Conservation (phyloP, 2,113 vertebrate species). For the Grallaria varia region DNA sequence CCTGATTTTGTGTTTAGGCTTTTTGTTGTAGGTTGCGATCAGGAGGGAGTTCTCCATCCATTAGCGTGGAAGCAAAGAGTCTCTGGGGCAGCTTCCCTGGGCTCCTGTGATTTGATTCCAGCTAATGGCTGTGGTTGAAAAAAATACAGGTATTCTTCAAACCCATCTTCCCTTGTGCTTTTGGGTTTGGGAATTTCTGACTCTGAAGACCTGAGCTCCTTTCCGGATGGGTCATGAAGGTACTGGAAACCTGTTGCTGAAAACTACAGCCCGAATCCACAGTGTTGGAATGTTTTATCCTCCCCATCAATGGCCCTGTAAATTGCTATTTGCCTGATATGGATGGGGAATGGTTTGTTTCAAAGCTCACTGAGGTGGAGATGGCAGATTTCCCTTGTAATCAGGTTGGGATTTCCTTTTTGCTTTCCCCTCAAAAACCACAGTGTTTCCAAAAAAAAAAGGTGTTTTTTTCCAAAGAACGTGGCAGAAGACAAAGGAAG, state of each 20-base stretch:
- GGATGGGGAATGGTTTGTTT: background rate
- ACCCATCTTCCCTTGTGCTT: background rate
- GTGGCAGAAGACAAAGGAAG: background rate
- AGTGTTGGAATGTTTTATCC: background rate
- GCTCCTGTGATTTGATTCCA: background rate
- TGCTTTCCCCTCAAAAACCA: background rate
- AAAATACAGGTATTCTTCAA: background rate
- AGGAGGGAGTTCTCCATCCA: background rate
- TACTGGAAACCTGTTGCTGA: background rate
- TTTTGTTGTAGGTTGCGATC: background rate
- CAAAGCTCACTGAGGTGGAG: background rate
- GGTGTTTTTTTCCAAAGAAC: background rate
- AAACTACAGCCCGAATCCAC: background rate
- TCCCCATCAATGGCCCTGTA: fast-evolving
- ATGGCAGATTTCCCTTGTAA: background rate
- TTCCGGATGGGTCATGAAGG: background rate
- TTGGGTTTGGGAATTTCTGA: background rate
- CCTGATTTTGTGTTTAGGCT: background rate
- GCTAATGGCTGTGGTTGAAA: background rate
- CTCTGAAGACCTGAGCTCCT: background rate
- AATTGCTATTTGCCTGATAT: background rate
- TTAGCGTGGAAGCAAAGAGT: background rate
- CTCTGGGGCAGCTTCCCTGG: background rate
- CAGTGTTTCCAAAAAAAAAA: background rate
- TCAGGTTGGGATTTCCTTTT: background rate